Evolutionary conservation across 1,140 invertebrate genomes (phyloP), one percentile per base, ranked within the genome.

Genomic region (Bactericera cockerelli): DNA sequence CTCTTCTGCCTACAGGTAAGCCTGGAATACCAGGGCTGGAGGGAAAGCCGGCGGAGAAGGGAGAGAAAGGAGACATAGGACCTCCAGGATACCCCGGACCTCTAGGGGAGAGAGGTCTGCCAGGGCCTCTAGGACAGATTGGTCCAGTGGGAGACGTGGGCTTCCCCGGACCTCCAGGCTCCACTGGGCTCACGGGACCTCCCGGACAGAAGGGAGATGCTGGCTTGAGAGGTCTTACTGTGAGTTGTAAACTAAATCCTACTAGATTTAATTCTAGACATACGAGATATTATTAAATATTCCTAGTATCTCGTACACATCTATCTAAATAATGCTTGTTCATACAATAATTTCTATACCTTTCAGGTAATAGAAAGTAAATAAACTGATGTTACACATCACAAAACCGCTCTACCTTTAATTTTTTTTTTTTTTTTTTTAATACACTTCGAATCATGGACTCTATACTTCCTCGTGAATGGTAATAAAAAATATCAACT

Each of bases 1-100:
- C n/a, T n/a, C n/a, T n/a, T n/a, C n/a, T n/a, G n/a, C n/a, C n/a
- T n/a, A n/a, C n/a, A 49, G 42, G 42, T n/a, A n/a, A 6, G 8
- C 42, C 42, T n/a, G 14, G 28, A 33, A n/a, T 2, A 53, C 19
- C 38, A 13, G 14, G 24, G 59, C 36, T 22, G 58, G 38, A 53
- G 38, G 19, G 26, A 19, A 49, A 4, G 22, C 67, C 75, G 19
- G 83, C 82, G 8, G 55, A 49, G n/a, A 49, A 49, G 22, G 87
- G 87, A 3, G 64, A 72, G 1, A 84, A 83, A 70, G 86, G 86
- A 25, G 24, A 25, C 14, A 10, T 56, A 24, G 55, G 55, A 19
- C 14, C 25, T n/a, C 21, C 8, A 4, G 55, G 55, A 25, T 31
- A 19, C 11, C 4, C 14, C 14, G 19, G 77, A 19, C n/a, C n/a